Evolutionary conservation across 2,113 vertebrate genomes (phyloP).

Genomic region (Turdus rufiventris): DNA sequence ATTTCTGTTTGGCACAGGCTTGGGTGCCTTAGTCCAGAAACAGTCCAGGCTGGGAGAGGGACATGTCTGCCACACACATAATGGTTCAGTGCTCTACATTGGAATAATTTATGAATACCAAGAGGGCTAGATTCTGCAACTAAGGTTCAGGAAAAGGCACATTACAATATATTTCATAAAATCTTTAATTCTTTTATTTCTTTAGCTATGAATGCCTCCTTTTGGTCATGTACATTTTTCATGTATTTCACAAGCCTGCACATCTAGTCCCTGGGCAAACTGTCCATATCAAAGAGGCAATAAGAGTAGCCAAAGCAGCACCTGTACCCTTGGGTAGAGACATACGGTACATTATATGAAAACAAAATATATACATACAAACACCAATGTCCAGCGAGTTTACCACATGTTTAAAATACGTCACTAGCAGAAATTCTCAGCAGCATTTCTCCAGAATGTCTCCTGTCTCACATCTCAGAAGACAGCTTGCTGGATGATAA

Average conservation of each 20-base stretch:
- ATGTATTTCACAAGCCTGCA: background rate
- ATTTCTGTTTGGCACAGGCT: background rate
- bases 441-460: background rate
- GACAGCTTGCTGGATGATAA: background rate
- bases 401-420: background rate
- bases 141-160: background rate
- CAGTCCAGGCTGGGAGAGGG: background rate
- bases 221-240: background rate
- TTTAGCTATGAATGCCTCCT: background rate
- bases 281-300: background rate
- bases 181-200: slow-evolving; percentile 2
- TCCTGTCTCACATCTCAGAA: background rate
- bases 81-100: background rate
- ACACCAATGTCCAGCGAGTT: background rate
- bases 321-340: background rate
- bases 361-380: background rate
- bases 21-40: background rate
- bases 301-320: background rate
- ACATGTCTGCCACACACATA: background rate
- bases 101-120: slow-evolving; percentile 42
- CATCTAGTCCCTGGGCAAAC: background rate
- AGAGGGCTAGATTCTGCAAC: background rate
- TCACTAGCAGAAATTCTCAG: background rate
- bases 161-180: background rate
- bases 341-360: background rate